Conservation (phyloP, 1,140 invertebrate genomes). For the Leptoteleia sp. region DNA sequence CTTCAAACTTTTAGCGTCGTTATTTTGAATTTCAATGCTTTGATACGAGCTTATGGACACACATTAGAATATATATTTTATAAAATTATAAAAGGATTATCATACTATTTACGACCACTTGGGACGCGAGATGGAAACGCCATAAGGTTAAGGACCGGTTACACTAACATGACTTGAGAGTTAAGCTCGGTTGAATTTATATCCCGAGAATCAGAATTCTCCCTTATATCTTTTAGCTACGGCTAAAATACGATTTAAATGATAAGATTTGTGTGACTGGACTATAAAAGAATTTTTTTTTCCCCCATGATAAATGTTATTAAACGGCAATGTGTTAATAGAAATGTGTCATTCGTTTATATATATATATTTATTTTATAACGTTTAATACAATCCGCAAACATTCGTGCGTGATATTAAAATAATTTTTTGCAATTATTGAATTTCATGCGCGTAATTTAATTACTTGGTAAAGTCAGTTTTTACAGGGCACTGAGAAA, state of each 20-base stretch:
- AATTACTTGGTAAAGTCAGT: no score
- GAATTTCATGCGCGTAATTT: no score
- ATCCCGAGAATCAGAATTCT: conserved; percentile 62
- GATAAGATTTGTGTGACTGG: conserved; percentile 49
- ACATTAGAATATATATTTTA: conserved; percentile 43
- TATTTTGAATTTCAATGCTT: conserved; percentile 6
- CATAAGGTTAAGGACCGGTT: conserved; percentile 63
- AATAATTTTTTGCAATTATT: no score
- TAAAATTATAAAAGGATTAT: conserved; percentile 64
- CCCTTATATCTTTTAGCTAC: conserved; percentile 53
- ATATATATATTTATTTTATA: no score
- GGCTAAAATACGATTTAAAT: conserved; percentile 56
- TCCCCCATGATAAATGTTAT: conserved; percentile 13
- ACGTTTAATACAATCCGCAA: no score
- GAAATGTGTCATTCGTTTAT: no score
- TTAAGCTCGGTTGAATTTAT: conserved; percentile 62
- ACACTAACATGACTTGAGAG: conserved; percentile 55
- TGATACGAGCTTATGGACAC: conserved; percentile 14
- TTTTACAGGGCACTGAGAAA: no score
- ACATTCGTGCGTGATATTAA: no score
- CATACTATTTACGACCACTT: conserved; percentile 56
- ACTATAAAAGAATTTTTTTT: conserved; percentile 36
- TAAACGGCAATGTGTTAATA: not conserved
- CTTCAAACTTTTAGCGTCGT: conserved; percentile 5
- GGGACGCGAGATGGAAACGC: conserved; percentile 53